A percentile compares a stretch with the other conserved stretches of the same genome.
phyloP scores from a whole-genome alignment of 2,113 vertebrate species.

The Fulmarus glacialis region DNA sequence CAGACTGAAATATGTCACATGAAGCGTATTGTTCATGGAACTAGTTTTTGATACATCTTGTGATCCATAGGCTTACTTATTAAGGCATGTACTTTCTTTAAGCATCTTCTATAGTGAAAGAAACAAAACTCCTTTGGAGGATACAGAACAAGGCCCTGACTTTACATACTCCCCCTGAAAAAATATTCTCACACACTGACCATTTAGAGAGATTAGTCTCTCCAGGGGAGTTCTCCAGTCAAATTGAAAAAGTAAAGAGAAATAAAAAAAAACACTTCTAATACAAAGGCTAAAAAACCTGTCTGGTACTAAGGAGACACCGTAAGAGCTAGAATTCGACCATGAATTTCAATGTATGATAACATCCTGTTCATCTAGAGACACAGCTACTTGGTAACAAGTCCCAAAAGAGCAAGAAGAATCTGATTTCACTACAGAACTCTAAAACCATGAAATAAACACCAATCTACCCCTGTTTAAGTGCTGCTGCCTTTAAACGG shows the following conservation, averaged over 20 bases:
- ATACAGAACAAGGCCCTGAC: not conserved
- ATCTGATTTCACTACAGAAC: not conserved
- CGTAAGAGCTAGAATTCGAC: rapidly evolving
- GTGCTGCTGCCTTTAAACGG: not conserved
- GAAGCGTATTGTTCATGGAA: not conserved
- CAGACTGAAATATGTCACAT: not conserved
- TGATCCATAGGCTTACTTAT: not conserved
- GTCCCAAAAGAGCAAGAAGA: not conserved
- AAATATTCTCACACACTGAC: rapidly evolving
- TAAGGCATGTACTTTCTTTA: not conserved
- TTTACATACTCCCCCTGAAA: not conserved
- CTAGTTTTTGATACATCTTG: not conserved
- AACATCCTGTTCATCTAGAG: not conserved
- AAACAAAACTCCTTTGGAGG: not conserved
- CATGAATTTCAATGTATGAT: not conserved
- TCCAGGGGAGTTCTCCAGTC: not conserved
- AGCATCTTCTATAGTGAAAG: not conserved
- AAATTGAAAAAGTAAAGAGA: not conserved
- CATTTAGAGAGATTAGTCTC: not conserved
- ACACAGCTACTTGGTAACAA: not conserved
- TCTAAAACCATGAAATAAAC: not conserved
- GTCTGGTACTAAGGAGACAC: not conserved
- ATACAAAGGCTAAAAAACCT: not conserved
- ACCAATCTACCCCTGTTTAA: not conserved
- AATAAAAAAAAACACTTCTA: not conserved